Evolutionary conservation across 2,113 vertebrate genomes (phyloP).

Genomic region (Pelodiscus sinensis): DNA sequence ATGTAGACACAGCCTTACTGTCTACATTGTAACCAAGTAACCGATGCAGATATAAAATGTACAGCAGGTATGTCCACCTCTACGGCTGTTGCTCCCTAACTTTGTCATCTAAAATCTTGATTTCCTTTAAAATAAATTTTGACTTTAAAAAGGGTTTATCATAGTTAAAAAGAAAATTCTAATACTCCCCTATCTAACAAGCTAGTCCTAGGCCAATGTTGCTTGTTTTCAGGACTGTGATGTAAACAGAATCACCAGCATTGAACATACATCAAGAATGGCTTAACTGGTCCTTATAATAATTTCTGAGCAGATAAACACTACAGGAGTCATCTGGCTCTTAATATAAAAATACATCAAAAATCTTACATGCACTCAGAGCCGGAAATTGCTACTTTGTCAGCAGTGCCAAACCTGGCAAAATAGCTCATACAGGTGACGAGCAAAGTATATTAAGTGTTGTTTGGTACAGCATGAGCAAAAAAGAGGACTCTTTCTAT

Average conservation of each 20-base stretch:
- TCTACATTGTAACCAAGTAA: background rate
- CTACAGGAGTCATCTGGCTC: background rate
- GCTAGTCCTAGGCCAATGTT: background rate
- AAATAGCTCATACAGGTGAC: background rate
- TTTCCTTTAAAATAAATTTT: background rate
- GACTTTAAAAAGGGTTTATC: background rate
- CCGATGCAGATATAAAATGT: background rate
- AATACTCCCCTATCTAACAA: background rate
- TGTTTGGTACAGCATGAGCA: background rate
- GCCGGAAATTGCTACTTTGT: background rate
- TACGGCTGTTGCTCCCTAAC: background rate
- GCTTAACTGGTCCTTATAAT: rapidly evolving
- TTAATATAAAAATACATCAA: background rate
- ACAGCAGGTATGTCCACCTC: background rate
- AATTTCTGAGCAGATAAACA: background rate
- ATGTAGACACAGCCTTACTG: too few relatives aligned
- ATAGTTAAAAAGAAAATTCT: background rate
- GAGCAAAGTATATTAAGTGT: background rate
- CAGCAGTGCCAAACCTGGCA: background rate
- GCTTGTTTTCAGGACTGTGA: background rate
- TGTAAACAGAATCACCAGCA: background rate
- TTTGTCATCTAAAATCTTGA: background rate
- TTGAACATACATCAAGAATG: background rate
- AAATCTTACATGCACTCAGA: background rate
- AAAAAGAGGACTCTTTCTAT: background rate